Base-by-base conservation (phyloP, 2,888 invertebrate genomes). In the Busseola fusca region DNA sequence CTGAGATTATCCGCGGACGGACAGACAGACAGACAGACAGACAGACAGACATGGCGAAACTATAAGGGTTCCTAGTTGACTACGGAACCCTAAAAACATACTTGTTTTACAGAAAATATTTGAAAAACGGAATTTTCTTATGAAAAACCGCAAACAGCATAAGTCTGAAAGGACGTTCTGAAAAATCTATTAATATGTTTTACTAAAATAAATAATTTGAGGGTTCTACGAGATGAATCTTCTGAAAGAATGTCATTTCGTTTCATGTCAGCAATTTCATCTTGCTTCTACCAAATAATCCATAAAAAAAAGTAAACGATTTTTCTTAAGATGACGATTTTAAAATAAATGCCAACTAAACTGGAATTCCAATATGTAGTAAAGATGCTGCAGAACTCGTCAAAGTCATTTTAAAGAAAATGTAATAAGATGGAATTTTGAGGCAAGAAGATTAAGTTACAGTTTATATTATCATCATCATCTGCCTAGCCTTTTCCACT, bases 281-380 rank as follows among this genome's bases (percentile, higher is more conserved):
- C 25, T 58, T 21, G 14, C n/a, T 52, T n/a, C 30, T 12, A 52
- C 30, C 18, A 58, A 62, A 62, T 63, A 37, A 63, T 63, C 12
- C 18, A 3, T 25, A 27, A 40, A 40, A 1, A 40, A 27, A 16
- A 34, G 16, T 52, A 37, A 69, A 52, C 14, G 30, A 59, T 34
- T 10, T 57, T 25, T 30, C 37, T 40, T 52, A 21, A 45, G 14
- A 10, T 0, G 21, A 42, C 7, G 18, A 25, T 70, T 76, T 45
- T 5, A 30, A 50, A 58, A 76, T 70, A 76, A 68, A 58, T 14
- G n/a, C 3, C 25, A 56, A 14, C 58, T 59, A 16, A 40, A 34
- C 18, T 70, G 34, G 30, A 34, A 64, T 54, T 59, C 52, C 63
- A 74, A 76, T 74, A 64, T 71, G 71, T 76, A 71, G 54, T 75